phyloP scores from a whole-genome alignment of 1,140 invertebrate species.

The Trichoplusia ni region DNA sequence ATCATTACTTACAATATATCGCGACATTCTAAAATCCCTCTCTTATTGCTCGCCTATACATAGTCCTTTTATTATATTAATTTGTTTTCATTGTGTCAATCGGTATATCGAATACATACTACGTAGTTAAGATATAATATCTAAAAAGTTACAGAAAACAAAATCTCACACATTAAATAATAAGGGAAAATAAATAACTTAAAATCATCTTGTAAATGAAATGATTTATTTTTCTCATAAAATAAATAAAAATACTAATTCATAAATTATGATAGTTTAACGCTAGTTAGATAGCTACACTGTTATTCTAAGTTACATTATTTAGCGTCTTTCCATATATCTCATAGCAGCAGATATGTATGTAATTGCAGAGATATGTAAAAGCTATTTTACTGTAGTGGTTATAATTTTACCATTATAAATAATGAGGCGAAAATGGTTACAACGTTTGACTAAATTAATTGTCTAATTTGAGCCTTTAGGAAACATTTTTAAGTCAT shows the following conservation, averaged over 20 bases:
- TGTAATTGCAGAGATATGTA: conserved; percentile 50
- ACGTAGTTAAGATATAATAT: neutral
- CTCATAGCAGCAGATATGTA: conserved; percentile 74
- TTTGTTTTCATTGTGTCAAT: neutral
- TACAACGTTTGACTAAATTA: neutral
- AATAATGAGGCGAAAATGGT: neutral
- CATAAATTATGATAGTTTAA: conserved; percentile 40
- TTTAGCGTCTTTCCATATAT: conserved; percentile 37
- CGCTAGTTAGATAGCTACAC: conserved; percentile 24
- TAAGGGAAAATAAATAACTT: conserved; percentile 36
- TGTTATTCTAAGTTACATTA: conserved; percentile 36
- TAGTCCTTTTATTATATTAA: neutral
- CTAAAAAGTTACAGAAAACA: conserved; percentile 2
- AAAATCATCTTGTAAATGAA: conserved; percentile 39
- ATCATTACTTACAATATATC: conserved; percentile 23
- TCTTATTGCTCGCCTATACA: neutral
- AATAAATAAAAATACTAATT: conserved; percentile 47
- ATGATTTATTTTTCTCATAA: conserved; percentile 45
- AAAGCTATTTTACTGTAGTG: conserved; percentile 6
- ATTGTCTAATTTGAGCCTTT: conserved; percentile 5
- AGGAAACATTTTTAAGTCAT: neutral
- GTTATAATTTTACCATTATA: neutral
- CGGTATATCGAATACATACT: neutral
- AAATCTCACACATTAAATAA: conserved; percentile 28
- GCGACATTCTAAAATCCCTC: neutral